These are phyloP conservation scores for Gallinago paraguaiae DNA, from an alignment of 2,113 vertebrate genomes.

Conservation along the genomic window DNA sequence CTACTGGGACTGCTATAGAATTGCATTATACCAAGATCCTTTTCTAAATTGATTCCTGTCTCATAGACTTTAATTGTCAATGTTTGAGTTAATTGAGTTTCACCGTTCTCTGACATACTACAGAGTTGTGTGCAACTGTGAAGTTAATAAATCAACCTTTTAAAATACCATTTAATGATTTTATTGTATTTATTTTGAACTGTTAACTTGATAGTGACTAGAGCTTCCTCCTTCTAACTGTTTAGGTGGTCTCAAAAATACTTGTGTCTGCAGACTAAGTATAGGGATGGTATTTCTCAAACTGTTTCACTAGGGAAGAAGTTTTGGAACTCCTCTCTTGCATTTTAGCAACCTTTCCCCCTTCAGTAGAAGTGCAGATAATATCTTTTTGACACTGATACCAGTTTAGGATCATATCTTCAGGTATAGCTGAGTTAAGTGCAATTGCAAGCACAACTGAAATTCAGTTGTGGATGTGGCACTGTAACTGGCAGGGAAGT, in stretches of 20 bases:
- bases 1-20: slow-evolving; percentile 36
- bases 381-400: neutral
- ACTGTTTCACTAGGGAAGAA: neutral
- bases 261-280: neutral
- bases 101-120: neutral
- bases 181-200: neutral
- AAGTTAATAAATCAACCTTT: neutral
- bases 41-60: slow-evolving; percentile 25
- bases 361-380: neutral
- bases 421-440: neutral
- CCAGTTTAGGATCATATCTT: neutral
- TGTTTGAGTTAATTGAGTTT: neutral
- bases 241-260: neutral
- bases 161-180: neutral
- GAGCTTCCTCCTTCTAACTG: neutral
- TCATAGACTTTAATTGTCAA: neutral
- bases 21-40: neutral
- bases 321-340: neutral
- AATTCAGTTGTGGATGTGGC: neutral
- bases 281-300: neutral
- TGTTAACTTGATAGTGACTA: neutral
- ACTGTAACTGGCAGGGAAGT: neutral
- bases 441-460: neutral
- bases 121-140: neutral
- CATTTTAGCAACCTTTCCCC: neutral